These are phyloP conservation scores for Thalassaphorura encarpata DNA, from an alignment of 1,140 invertebrate genomes.

Conservation along the genomic window DNA sequence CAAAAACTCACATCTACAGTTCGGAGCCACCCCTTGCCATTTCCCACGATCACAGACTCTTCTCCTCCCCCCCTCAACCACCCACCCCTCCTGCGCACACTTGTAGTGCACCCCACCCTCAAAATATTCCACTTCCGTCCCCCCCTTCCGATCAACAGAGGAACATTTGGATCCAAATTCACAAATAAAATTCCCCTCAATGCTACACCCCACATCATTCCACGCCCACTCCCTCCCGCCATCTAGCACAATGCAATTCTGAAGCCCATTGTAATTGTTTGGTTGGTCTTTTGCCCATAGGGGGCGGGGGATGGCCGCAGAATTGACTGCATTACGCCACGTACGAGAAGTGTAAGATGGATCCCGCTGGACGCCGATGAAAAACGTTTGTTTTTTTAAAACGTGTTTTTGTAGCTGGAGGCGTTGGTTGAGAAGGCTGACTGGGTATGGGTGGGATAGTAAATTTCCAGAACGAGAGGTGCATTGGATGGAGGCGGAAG, in stretches of 20 bases:
- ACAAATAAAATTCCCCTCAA: slow-evolving; percentile 89
- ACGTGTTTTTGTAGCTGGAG: background rate
- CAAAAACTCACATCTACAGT: slow-evolving; percentile 64
- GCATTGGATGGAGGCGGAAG: background rate
- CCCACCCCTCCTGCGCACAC: slow-evolving; percentile 65
- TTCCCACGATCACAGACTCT: slow-evolving; percentile 65
- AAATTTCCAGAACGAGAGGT: background rate
- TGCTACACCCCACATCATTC: slow-evolving; percentile 90
- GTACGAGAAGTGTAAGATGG: slow-evolving; percentile 66
- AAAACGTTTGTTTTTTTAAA: background rate
- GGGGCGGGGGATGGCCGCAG: slow-evolving; percentile 62
- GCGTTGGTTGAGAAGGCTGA: background rate
- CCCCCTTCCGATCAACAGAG: slow-evolving; percentile 62
- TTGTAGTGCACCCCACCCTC: slow-evolving; percentile 55
- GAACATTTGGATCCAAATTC: slow-evolving; percentile 36
- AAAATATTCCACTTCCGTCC: slow-evolving; percentile 9
- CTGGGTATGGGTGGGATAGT: background rate
- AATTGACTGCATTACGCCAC: slow-evolving; percentile 80
- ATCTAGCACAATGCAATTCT: slow-evolving; percentile 85
- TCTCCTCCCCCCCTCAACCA: slow-evolving; percentile 55
- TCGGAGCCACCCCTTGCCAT: slow-evolving; percentile 66
- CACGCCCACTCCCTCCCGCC: slow-evolving; percentile 78
- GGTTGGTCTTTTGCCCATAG: slow-evolving; percentile 88
- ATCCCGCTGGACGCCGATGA: slow-evolving; percentile 41
- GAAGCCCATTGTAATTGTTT: slow-evolving; percentile 90